These are phyloP conservation scores for Drosophila robusta DNA, from an alignment of 2,888 invertebrate species.

Conservation along the genomic window DNA sequence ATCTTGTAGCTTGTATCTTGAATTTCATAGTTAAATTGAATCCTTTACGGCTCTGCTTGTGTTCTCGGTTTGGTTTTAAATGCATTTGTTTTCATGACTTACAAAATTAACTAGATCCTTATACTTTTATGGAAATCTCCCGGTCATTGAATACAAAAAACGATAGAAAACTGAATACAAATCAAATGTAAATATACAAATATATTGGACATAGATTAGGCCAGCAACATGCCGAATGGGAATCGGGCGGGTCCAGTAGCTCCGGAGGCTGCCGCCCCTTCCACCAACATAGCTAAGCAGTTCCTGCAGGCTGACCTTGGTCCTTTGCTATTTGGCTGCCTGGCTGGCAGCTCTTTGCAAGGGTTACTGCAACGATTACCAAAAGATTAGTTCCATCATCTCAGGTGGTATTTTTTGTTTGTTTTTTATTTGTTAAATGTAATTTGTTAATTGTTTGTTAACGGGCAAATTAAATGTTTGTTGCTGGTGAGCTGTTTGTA, in stretches of 20 bases:
- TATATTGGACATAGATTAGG: constrained; percentile 67
- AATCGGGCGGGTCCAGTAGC: constrained; percentile 27
- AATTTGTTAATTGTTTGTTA: constrained; percentile 40
- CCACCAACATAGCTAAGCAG: constrained; percentile 17
- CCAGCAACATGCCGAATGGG: constrained; percentile 59
- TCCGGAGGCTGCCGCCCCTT: constrained; percentile 12
- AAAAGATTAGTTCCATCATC: constrained; percentile 12
- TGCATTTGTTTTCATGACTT: constrained; percentile 82
- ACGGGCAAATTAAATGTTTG: constrained; percentile 50
- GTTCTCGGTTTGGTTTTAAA: constrained; percentile 73
- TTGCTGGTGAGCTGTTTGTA: constrained; percentile 33
- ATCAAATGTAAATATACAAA: constrained; percentile 22
- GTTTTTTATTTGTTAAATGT: constrained; percentile 13
- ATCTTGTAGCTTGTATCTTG: constrained; percentile 39
- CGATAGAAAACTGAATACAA: neutral
- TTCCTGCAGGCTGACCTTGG: constrained; percentile 64
- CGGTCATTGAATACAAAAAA: constrained; percentile 31
- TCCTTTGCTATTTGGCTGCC: constrained; percentile 81
- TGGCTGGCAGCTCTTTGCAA: constrained; percentile 81
- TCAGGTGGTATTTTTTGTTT: neutral
- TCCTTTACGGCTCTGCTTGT: constrained; percentile 56
- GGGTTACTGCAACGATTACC: constrained; percentile 80
- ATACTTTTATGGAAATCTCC: constrained; percentile 43
- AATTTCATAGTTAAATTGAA: constrained; percentile 50
- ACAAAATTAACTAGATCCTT: constrained; percentile 64